phyloP scores from a whole-genome alignment of 2,888 invertebrate genomes.

The Coenonympha arcania region DNA sequence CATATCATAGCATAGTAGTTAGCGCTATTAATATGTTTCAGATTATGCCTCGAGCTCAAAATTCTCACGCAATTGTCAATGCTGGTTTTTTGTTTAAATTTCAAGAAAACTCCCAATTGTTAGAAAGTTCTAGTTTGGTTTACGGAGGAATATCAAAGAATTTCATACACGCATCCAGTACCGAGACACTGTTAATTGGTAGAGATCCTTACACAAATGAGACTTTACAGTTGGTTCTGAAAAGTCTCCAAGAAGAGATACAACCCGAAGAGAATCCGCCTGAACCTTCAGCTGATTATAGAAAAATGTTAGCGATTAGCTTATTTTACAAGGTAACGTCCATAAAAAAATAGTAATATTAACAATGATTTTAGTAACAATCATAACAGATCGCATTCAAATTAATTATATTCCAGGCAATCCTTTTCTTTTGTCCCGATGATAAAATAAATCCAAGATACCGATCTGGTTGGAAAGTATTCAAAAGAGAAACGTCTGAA shows the following conservation, averaged over 20 bases:
- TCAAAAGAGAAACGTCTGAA: conserved; percentile 77
- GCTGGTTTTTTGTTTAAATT: conserved; percentile 80
- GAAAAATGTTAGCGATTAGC: conserved; percentile 74
- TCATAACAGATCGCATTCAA: conserved; percentile 27
- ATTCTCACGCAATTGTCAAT: conserved; percentile 83
- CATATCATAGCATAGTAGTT: too few relatives aligned
- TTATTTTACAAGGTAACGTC: conserved; percentile 73
- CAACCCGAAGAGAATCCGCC: conserved; percentile 50
- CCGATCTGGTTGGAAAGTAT: conserved; percentile 72
- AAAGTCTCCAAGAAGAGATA: conserved; percentile 40
- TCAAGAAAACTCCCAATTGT: conserved; percentile 45
- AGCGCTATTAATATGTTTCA: conserved; percentile 43
- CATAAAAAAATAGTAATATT: neutral
- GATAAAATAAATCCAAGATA: conserved; percentile 62
- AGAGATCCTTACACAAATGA: conserved; percentile 54
- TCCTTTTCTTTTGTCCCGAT: conserved; percentile 74
- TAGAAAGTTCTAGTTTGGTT: conserved; percentile 69
- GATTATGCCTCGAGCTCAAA: conserved; percentile 83
- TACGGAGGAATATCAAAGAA: conserved; percentile 73
- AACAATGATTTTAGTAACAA: neutral
- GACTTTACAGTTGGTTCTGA: conserved; percentile 53
- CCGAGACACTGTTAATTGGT: conserved; percentile 66
- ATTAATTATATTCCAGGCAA: conserved; percentile 46
- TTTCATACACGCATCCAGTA: conserved; percentile 64
- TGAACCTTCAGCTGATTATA: conserved; percentile 73